Conservation (phyloP, 2,113 vertebrate species). For the Petrocephalus zakoni region DNA sequence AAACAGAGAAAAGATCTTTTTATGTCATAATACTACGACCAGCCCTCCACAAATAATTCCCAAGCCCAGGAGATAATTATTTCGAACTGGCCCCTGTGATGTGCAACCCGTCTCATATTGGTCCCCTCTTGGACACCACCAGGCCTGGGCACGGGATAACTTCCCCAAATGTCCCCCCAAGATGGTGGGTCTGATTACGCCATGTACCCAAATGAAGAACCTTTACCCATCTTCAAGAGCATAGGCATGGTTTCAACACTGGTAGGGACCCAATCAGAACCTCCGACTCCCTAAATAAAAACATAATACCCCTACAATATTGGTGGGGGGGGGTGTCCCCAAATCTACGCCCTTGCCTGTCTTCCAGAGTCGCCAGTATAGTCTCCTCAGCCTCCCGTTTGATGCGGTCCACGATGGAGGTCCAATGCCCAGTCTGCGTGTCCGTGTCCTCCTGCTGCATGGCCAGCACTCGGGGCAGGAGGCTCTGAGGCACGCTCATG, state of each 20-base stretch:
- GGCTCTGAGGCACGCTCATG: too few species aligned
- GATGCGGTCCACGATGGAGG: constrained; percentile 31
- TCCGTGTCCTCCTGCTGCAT: constrained; percentile 34
- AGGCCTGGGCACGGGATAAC: neutral
- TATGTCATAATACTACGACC: neutral
- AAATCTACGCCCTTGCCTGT: constrained; percentile 42
- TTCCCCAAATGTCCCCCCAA: neutral
- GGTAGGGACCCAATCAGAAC: neutral
- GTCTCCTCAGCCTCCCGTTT: constrained; percentile 40
- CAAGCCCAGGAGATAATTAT: too few species aligned
- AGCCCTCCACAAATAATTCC: too few species aligned
- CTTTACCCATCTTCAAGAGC: constrained; percentile 37
- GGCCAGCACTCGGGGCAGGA: neutral
- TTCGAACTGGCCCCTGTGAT: too few species aligned
- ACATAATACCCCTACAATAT: neutral
- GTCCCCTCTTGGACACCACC: neutral
- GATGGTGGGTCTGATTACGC: neutral
- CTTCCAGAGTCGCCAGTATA: constrained; percentile 41
- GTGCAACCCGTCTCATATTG: neutral
- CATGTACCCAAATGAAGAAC: neutral
- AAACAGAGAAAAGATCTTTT: neutral
- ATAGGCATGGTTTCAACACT: neutral
- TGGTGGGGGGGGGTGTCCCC: neutral
- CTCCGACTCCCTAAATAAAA: neutral
- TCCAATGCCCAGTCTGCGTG: constrained; percentile 33